These are phyloP conservation scores for Cartodere bifasciata DNA, from an alignment of 2,888 invertebrate genomes.

Conservation along the genomic window DNA sequence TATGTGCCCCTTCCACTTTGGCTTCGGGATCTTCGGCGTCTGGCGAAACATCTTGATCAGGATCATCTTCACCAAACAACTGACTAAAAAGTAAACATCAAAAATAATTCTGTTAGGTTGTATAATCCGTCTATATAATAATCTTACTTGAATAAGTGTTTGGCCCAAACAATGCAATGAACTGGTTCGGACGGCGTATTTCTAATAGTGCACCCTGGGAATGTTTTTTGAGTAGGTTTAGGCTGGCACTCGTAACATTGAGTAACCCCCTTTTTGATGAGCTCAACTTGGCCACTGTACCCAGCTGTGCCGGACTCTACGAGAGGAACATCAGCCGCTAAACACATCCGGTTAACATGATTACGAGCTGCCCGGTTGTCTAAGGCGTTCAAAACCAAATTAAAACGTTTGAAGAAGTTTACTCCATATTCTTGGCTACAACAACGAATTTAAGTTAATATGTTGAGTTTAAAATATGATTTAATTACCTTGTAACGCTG, in stretches of 20 bases:
- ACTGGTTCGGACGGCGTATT: conserved; percentile 99
- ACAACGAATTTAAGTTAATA: conserved; percentile 17
- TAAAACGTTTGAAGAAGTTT: conserved; percentile 83
- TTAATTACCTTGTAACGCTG: conserved; percentile 74
- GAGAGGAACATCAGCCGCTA: conserved; percentile 86
- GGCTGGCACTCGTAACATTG: conserved; percentile 97
- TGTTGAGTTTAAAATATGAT: conserved; percentile 2
- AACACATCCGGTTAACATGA: conserved; percentile 98
- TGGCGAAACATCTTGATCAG: conserved; percentile 96
- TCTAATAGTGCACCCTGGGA: conserved; percentile 95
- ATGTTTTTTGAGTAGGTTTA: conserved; percentile 82
- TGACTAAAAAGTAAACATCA: conserved; percentile 73
- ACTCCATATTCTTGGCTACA: conserved; percentile 78
- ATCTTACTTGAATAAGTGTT: conserved; percentile 90
- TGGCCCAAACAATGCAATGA: conserved; percentile 99
- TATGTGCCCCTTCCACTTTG: conserved; percentile 44
- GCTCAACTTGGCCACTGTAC: conserved; percentile 90
- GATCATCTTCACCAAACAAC: conserved; percentile 92
- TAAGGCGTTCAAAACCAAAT: conserved; percentile 88
- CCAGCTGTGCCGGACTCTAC: conserved; percentile 97
- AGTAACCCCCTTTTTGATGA: conserved; percentile 73
- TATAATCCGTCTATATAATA: too few relatives aligned
- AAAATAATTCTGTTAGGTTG: too few relatives aligned
- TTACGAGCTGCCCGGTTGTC: conserved; percentile 94
- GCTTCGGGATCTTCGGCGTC: conserved; percentile 94